Evolutionary conservation across 2,888 invertebrate species (phyloP).

Genomic region (Melangyna quadrimaculata): DNA sequence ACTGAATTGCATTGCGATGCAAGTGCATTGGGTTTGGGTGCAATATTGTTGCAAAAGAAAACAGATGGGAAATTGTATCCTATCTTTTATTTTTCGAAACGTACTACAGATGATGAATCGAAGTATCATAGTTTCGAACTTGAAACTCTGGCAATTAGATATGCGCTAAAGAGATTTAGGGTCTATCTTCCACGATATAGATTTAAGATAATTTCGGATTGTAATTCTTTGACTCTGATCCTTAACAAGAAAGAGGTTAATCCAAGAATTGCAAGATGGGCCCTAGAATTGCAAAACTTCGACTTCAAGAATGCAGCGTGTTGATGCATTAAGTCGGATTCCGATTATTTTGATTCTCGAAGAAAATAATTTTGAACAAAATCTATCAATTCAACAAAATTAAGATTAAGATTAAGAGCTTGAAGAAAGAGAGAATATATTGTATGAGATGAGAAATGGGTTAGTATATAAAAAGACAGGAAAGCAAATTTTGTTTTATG

Average conservation of each 20-base stretch:
- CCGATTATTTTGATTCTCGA: constrained; percentile 27
- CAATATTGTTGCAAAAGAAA: background rate
- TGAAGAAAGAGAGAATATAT: background rate
- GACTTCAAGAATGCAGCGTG: constrained; percentile 49
- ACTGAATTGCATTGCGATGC: background rate
- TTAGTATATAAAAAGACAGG: constrained; percentile 30
- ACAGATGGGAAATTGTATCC: background rate
- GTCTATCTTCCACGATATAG: too few species aligned
- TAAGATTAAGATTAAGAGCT: constrained; percentile 1
- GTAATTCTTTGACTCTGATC: too few species aligned
- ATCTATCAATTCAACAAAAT: background rate
- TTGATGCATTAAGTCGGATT: constrained; percentile 43
- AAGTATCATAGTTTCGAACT: constrained; percentile 46
- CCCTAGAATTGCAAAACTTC: constrained; percentile 67
- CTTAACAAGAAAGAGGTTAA: too few species aligned
- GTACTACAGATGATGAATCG: constrained; percentile 13
- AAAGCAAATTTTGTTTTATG: constrained; percentile 41
- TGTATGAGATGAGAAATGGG: constrained; percentile 12
- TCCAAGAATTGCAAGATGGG: constrained; percentile 14
- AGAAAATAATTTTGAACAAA: too few species aligned
- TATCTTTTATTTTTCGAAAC: constrained; percentile 47
- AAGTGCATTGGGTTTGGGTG: background rate
- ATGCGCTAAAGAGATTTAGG: background rate
- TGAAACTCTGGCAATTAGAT: constrained; percentile 10
- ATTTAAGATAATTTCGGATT: too few species aligned